Evolutionary conservation across 2,113 vertebrate species (phyloP).

Genomic region (Nanorana parkeri): DNA sequence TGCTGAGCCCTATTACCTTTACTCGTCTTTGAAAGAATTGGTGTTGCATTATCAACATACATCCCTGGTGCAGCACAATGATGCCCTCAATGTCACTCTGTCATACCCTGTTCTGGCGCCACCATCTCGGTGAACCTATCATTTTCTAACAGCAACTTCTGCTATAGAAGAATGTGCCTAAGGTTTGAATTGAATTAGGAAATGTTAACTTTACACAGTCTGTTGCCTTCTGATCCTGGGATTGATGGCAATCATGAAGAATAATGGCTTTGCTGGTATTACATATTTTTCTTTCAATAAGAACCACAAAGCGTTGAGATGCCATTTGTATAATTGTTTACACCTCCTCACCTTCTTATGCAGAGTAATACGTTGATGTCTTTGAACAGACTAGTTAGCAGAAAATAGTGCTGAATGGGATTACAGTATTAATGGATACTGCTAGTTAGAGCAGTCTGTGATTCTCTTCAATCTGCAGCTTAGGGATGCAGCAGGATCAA

Average conservation of each 20-base stretch:
- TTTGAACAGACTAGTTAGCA: too few relatives aligned
- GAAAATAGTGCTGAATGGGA: too few relatives aligned
- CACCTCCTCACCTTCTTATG: too few relatives aligned
- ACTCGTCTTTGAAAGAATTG: constrained; percentile 88
- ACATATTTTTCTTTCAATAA: neutral
- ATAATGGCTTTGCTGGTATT: neutral
- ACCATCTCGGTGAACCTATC: constrained; percentile 79
- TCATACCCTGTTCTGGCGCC: constrained; percentile 86
- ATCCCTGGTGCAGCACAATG: constrained; percentile 93
- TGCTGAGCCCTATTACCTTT: constrained; percentile 91
- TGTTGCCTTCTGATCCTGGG: neutral
- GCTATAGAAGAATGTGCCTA: constrained; percentile 1
- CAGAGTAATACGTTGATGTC: too few relatives aligned
- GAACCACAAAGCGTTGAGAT: neutral
- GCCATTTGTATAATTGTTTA: too few relatives aligned
- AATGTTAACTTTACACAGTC: neutral
- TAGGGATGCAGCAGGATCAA: too few relatives aligned
- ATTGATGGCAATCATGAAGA: too few relatives aligned
- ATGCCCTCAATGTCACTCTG: constrained; percentile 90
- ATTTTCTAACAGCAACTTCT: neutral
- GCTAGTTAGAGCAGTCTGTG: too few relatives aligned
- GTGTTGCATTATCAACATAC: constrained; percentile 93
- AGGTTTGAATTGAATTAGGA: neutral
- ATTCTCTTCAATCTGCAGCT: too few relatives aligned
- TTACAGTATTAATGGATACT: too few relatives aligned